Evolutionary conservation across 92 coral and sea anemone genomes (phyloP).

Genomic region (Phenganax subtilis): DNA sequence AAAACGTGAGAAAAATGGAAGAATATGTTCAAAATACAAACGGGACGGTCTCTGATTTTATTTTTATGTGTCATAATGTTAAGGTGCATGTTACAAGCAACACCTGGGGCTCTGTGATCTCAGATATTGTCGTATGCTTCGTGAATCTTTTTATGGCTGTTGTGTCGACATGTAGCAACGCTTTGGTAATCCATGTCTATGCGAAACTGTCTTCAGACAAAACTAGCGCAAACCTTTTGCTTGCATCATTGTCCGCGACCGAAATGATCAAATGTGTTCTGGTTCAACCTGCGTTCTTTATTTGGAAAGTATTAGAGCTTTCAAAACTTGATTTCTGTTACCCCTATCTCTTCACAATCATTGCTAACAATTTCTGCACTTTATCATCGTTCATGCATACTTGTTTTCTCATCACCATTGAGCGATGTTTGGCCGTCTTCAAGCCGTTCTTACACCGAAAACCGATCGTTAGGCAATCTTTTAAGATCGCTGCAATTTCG

Average conservation of each 20-base stretch:
- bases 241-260: slow-evolving; percentile 18
- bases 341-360: slow-evolving; percentile 20
- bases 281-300: slow-evolving; percentile 28
- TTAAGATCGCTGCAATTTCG: slow-evolving; percentile 1
- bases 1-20: background rate
- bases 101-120: slow-evolving; percentile 26
- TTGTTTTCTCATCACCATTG: slow-evolving; percentile 29
- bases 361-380: slow-evolving; percentile 27
- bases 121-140: slow-evolving; percentile 16
- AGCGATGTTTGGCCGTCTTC: slow-evolving; percentile 32
- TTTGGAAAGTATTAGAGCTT: slow-evolving; percentile 14
- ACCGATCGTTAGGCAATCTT: slow-evolving; percentile 20
- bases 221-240: slow-evolving; percentile 19
- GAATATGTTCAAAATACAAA: background rate
- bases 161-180: slow-evolving; percentile 23
- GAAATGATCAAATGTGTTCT: background rate
- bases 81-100: slow-evolving; percentile 18
- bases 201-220: background rate
- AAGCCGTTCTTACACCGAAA: slow-evolving; percentile 34
- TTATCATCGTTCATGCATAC: slow-evolving; percentile 24
- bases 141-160: slow-evolving; percentile 13
- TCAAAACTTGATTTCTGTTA: slow-evolving; percentile 13
- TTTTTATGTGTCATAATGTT: slow-evolving; percentile 15
- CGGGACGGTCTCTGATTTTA: background rate
- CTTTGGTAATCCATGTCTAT: slow-evolving; percentile 21